Evolutionary conservation across 2,113 vertebrate species (phyloP).

Genomic region (Dicaeum eximium): DNA sequence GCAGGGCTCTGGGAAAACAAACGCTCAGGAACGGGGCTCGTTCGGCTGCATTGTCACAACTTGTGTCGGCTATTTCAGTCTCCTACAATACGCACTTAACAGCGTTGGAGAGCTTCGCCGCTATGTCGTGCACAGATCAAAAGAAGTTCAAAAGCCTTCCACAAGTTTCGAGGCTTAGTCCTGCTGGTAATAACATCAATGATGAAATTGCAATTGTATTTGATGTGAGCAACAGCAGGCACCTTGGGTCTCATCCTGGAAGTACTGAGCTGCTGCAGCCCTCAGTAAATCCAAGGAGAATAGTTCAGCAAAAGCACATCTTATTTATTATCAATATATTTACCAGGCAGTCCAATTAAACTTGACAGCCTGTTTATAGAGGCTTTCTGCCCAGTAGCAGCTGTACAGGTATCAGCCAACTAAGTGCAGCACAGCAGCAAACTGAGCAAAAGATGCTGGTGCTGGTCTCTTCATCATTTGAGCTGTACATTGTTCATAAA

Average conservation of each 20-base stretch:
- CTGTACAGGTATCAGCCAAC: neutral
- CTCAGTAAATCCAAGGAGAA: neutral
- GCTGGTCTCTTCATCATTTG: neutral
- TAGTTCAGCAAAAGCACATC: neutral
- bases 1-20: conserved; percentile 7
- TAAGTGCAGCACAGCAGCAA: neutral
- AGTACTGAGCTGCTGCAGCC: neutral
- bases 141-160: neutral
- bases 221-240: neutral
- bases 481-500: conserved; percentile 1
- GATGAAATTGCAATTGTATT: neutral
- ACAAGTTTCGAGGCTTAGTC: neutral
- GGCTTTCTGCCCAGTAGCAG: conserved; percentile 22
- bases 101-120: neutral
- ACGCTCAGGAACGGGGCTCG: neutral
- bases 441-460: neutral
- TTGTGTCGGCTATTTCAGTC: neutral
- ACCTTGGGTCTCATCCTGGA: neutral
- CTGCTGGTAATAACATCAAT: neutral
- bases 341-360: conserved; percentile 24
- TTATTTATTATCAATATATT: conserved; percentile 45
- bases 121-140: neutral
- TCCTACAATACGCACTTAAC: neutral
- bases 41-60: neutral
- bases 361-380: conserved; percentile 1